Evolutionary conservation across 2,888 invertebrate genomes (phyloP).

Genomic region (Tetranychus piercei): DNA sequence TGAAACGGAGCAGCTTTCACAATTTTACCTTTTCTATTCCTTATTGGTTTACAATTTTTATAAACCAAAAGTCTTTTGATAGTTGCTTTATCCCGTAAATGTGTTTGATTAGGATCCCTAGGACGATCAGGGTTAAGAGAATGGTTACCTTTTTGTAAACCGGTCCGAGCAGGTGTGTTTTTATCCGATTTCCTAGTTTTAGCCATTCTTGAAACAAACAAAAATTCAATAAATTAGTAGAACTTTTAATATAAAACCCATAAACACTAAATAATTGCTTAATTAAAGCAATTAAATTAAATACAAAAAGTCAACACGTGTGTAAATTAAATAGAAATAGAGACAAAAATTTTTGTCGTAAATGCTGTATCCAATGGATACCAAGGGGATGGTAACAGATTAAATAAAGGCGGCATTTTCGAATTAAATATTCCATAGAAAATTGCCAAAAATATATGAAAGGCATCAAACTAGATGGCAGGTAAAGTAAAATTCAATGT

Average conservation of each 20-base stretch:
- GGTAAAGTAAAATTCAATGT: background rate
- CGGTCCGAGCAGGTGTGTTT: slow-evolving; percentile 31
- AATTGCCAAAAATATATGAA: background rate
- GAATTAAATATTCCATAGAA: too few species aligned
- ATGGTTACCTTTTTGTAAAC: slow-evolving; percentile 65
- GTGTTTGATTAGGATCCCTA: slow-evolving; percentile 49
- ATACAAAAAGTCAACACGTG: too few species aligned
- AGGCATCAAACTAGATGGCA: background rate
- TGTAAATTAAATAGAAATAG: too few species aligned
- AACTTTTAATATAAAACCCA: background rate
- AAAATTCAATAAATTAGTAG: background rate
- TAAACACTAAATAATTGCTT: background rate
- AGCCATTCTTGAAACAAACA: background rate
- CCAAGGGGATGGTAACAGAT: too few species aligned
- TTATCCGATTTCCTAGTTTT: background rate
- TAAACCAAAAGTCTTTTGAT: slow-evolving; percentile 97
- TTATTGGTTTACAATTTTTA: slow-evolving; percentile 75
- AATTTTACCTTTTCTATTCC: slow-evolving; percentile 63
- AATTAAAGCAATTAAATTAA: too few species aligned
- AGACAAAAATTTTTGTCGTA: too few species aligned
- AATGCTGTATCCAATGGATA: too few species aligned
- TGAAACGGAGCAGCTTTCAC: slow-evolving; percentile 88
- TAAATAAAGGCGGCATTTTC: too few species aligned
- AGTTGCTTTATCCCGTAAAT: slow-evolving; percentile 69
- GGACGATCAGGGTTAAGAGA: slow-evolving; percentile 86